A percentile compares a stretch with the other conserved stretches of the same genome.
Conservation (phyloP, 2,113 vertebrate genomes). For the Turnix velox region DNA sequence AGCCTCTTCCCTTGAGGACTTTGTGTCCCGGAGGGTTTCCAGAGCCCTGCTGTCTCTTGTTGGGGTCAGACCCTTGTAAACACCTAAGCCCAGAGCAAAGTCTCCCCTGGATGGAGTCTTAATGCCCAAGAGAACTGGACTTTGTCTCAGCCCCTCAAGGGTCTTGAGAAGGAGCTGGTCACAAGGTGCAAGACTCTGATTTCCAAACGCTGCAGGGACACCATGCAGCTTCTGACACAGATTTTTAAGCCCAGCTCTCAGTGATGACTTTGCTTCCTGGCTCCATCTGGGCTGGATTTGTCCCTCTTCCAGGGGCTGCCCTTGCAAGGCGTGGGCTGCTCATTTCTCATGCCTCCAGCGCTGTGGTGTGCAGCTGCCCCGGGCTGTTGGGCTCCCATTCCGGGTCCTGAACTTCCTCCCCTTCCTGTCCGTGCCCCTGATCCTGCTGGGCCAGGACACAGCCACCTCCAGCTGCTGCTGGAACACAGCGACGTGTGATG, state of each 20-base stretch:
- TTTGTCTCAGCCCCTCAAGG: neutral
- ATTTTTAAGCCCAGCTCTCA: neutral
- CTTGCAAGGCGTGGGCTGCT: neutral
- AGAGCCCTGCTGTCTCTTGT: neutral
- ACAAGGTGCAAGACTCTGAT: neutral
- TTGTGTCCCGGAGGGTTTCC: neutral
- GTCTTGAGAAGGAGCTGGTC: neutral
- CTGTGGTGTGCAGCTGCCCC: neutral
- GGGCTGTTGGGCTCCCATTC: neutral
- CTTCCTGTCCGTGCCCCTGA: neutral
- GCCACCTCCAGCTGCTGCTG: neutral
- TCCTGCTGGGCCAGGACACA: neutral
- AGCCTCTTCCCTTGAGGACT: too few species aligned
- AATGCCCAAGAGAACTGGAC: neutral
- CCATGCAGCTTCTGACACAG: neutral
- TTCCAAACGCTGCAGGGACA: neutral
- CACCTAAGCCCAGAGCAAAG: neutral
- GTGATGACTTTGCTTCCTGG: neutral
- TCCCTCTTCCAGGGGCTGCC: neutral
- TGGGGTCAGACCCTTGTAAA: neutral
- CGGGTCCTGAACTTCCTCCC: neutral
- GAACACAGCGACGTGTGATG: neutral
- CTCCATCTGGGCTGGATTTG: conserved; percentile 5
- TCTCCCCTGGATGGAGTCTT: neutral
- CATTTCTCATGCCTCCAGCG: neutral